Evolutionary conservation across 2,113 vertebrate species (phyloP).

Genomic region (Mormyrus lacerda): DNA sequence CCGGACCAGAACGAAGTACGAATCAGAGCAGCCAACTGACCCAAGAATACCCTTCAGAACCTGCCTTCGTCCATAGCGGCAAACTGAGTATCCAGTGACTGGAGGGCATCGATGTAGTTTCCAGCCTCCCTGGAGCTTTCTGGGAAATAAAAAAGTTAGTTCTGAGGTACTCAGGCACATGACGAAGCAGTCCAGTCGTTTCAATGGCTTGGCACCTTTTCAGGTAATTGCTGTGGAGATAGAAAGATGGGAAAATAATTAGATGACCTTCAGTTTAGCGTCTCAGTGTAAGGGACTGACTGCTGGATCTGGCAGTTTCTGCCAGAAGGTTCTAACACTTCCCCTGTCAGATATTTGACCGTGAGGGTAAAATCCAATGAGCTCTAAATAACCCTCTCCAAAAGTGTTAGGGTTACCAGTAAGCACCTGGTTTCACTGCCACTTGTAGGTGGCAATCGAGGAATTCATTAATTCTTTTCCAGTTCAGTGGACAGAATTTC

Average conservation of each 20-base stretch:
- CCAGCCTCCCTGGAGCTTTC: background rate
- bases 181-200: background rate
- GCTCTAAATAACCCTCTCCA: background rate
- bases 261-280: slow-evolving; percentile 14
- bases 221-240: slow-evolving; percentile 12
- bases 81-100: background rate
- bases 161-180: background rate
- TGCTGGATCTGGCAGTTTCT: background rate
- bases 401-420: background rate
- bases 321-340: slow-evolving; percentile 4
- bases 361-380: background rate
- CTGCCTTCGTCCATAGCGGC: background rate
- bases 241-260: slow-evolving; percentile 16
- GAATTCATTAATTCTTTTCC: background rate
- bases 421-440: background rate
- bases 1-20: background rate
- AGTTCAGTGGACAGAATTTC: background rate
- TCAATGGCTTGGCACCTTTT: background rate
- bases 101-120: background rate
- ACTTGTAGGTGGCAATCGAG: background rate
- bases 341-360: slow-evolving; percentile 13
- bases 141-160: background rate
- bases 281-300: background rate
- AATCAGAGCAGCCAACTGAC: background rate
- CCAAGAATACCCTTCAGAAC: background rate